Evolutionary conservation across 2,797 vertebrate species (phyloP).

Genomic region (Xenopus petersii): DNA sequence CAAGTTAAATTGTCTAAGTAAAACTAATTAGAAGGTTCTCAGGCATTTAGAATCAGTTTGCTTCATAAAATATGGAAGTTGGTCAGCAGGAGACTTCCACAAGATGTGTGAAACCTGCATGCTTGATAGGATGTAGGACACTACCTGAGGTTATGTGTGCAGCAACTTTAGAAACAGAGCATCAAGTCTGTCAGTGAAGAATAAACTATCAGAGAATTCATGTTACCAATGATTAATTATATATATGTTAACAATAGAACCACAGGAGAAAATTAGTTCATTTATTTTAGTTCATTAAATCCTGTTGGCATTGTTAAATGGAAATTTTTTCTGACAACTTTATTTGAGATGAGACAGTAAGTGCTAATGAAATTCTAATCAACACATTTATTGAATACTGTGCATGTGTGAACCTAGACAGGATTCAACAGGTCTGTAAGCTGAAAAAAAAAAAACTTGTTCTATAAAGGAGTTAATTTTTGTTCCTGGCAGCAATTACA

Average conservation of each 20-base stretch:
- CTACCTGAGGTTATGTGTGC: neutral
- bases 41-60: no score
- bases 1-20: no score
- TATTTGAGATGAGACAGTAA: constrained; percentile 29
- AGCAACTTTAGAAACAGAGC: neutral
- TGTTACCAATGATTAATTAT: neutral
- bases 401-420: constrained; percentile 39
- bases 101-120: no score
- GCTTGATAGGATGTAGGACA: no score
- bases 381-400: constrained; percentile 45
- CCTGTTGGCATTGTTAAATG: constrained; percentile 28
- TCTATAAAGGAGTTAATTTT: constrained; percentile 9
- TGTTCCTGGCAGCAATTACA: constrained; percentile 18
- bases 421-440: constrained; percentile 24
- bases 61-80: no score
- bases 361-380: constrained; percentile 41
- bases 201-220: neutral
- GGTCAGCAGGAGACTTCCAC: no score
- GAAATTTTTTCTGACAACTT: constrained; percentile 39
- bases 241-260: constrained; percentile 14
- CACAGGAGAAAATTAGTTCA: constrained; percentile 16
- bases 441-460: neutral
- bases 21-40: no score
- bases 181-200: neutral
- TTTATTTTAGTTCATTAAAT: constrained; percentile 22